A percentile compares a stretch with the other conserved stretches of the same genome.
Evolutionary conservation across 2,888 invertebrate species (phyloP).

Genomic region (Leucophenga montana): DNA sequence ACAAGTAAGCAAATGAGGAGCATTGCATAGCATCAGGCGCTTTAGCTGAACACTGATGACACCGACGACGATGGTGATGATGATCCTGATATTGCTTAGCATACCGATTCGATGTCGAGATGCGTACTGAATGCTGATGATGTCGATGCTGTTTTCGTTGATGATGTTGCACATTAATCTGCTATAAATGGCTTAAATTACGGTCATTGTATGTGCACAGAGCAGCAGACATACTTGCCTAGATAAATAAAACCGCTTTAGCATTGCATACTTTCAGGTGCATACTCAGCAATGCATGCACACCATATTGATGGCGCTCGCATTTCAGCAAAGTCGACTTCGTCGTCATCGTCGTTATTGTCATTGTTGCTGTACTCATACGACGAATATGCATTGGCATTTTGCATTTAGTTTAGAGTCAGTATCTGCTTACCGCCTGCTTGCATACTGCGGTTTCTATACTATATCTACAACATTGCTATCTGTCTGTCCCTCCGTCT

Average conservation of each 20-base stretch:
- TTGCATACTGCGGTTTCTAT: conserved; percentile 43
- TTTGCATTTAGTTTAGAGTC: neutral
- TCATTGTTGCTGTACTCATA: conserved; percentile 16
- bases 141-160: conserved; percentile 12
- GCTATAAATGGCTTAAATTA: conserved; percentile 58
- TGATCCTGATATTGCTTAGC: neutral
- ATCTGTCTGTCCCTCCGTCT: too few relatives aligned
- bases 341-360: neutral
- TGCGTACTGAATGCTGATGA: neutral
- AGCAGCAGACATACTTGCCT: conserved; percentile 4
- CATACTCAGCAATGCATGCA: conserved; percentile 26
- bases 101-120: neutral
- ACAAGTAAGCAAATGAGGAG: too few relatives aligned
- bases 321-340: conserved; percentile 29
- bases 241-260: conserved; percentile 23
- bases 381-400: too few relatives aligned
- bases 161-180: conserved; percentile 34
- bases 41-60: conserved; percentile 6
- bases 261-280: conserved; percentile 50
- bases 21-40: too few relatives aligned
- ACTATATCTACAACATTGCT: conserved; percentile 21
- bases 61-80: too few relatives aligned
- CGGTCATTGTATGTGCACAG: conserved; percentile 26
- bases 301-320: conserved; percentile 45
- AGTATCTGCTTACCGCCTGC: neutral